A percentile compares a stretch with the other conserved stretches of the same genome.
These are phyloP conservation scores for Clinocottus analis DNA, from an alignment of 2,113 vertebrate species.

Conservation along the genomic window DNA sequence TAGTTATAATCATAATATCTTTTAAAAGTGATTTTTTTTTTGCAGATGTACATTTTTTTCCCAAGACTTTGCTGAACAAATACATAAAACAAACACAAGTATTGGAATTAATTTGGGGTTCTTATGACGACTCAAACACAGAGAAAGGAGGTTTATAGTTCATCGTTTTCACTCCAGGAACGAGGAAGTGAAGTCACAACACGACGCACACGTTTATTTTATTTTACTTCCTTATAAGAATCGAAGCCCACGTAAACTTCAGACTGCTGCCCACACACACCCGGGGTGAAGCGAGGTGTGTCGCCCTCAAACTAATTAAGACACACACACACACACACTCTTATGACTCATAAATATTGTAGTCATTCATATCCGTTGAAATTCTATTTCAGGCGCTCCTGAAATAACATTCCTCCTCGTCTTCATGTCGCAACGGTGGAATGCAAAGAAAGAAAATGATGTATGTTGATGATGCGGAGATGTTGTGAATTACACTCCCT, in stretches of 20 bases:
- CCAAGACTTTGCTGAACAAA: no score
- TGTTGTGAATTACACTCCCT: background rate
- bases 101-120: no score
- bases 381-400: conserved; percentile 26
- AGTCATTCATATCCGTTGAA: background rate
- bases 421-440: conserved; percentile 3
- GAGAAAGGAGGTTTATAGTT: no score
- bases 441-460: conserved; percentile 3
- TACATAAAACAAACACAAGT: no score
- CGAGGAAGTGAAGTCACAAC: background rate
- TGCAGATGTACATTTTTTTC: no score
- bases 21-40: no score
- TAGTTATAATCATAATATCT: no score
- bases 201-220: background rate
- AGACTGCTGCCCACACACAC: conserved; percentile 6
- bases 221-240: background rate
- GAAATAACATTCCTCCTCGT: conserved; percentile 43
- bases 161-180: background rate
- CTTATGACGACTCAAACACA: no score
- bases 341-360: conserved; percentile 22
- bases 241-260: background rate
- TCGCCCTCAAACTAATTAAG: conserved; percentile 1
- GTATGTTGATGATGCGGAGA: background rate
- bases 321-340: background rate
- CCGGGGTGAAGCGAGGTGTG: conserved; percentile 20